A percentile compares a stretch with the other conserved stretches of the same genome.
These are phyloP conservation scores for Hanleya hanleyi DNA, from an alignment of 2,888 invertebrate species.

Conservation along the genomic window DNA sequence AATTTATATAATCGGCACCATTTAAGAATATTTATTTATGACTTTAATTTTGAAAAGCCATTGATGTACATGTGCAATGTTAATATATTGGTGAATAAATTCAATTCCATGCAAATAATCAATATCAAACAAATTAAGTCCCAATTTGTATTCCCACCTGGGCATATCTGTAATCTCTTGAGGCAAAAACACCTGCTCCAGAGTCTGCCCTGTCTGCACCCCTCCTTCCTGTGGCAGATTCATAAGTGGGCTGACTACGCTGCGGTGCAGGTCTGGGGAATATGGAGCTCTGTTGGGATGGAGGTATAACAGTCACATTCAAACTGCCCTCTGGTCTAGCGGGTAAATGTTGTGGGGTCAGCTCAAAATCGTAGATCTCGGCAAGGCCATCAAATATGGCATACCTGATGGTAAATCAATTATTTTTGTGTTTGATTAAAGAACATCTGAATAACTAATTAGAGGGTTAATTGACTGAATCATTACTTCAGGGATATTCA, in stretches of 20 bases:
- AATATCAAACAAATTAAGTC: too few species aligned
- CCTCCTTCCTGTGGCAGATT: neutral
- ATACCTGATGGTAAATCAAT: conserved; percentile 48
- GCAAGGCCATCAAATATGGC: conserved; percentile 52
- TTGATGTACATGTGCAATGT: too few species aligned
- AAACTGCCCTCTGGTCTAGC: conserved; percentile 26
- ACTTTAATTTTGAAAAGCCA: too few species aligned
- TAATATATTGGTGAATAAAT: too few species aligned
- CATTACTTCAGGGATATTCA: too few species aligned
- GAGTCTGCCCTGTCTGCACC: conserved; percentile 4
- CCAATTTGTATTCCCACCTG: too few species aligned
- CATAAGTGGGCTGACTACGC: neutral
- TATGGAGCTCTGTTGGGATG: conserved; percentile 40
- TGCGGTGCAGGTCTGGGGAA: conserved; percentile 24
- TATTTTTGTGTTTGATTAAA: neutral
- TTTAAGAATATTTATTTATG: too few species aligned
- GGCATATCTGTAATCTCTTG: neutral
- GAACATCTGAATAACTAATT: neutral
- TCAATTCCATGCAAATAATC: too few species aligned
- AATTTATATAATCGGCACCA: too few species aligned
- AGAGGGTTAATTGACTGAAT: neutral
- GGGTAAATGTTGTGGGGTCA: conserved; percentile 53
- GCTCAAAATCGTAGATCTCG: conserved; percentile 38
- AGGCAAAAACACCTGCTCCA: conserved; percentile 6
- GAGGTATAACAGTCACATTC: conserved; percentile 36